These are phyloP conservation scores for Leptogaster cylindrica DNA, from an alignment of 2,888 invertebrate genomes.

Conservation along the genomic window DNA sequence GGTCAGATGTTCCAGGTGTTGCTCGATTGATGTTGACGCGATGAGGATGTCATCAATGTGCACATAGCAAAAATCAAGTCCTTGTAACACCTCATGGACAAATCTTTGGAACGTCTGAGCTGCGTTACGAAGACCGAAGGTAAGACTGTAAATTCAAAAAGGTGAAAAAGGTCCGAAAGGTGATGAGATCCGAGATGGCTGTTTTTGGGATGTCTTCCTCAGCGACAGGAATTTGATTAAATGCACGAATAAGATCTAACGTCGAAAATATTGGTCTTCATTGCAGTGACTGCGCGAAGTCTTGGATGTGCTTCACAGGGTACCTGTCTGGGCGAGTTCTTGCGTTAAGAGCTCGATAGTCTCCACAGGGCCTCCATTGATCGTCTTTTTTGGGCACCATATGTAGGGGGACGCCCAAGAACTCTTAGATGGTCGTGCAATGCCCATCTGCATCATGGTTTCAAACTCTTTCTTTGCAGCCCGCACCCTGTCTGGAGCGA, in stretches of 20 bases:
- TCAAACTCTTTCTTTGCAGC: slow-evolving; percentile 44
- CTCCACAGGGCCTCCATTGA: slow-evolving; percentile 54
- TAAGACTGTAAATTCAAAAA: slow-evolving; percentile 54
- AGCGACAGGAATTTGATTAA: slow-evolving; percentile 55
- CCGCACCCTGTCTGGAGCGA: slow-evolving; percentile 51
- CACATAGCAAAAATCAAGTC: neutral
- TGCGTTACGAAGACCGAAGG: slow-evolving; percentile 46
- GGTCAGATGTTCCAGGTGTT: slow-evolving; percentile 16
- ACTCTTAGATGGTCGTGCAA: slow-evolving; percentile 59
- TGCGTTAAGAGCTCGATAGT: slow-evolving; percentile 53
- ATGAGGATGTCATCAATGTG: neutral
- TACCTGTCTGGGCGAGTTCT: slow-evolving; percentile 54
- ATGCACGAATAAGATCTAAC: slow-evolving; percentile 52
- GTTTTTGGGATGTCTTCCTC: slow-evolving; percentile 55
- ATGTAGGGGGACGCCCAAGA: slow-evolving; percentile 59
- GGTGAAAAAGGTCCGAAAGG: slow-evolving; percentile 52
- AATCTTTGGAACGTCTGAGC: slow-evolving; percentile 18
- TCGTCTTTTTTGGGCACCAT: slow-evolving; percentile 52
- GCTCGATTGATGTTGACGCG: neutral
- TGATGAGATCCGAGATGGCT: slow-evolving; percentile 54
- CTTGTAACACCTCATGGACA: neutral
- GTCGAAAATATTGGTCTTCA: slow-evolving; percentile 47
- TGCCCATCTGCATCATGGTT: slow-evolving; percentile 53
- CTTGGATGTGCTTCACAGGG: slow-evolving; percentile 50
- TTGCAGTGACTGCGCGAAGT: slow-evolving; percentile 29